These are phyloP conservation scores for Clytia hemisphaerica DNA, from an alignment of 30 jellyfish, hydroid and myxozoan species.

Conservation along the genomic window DNA sequence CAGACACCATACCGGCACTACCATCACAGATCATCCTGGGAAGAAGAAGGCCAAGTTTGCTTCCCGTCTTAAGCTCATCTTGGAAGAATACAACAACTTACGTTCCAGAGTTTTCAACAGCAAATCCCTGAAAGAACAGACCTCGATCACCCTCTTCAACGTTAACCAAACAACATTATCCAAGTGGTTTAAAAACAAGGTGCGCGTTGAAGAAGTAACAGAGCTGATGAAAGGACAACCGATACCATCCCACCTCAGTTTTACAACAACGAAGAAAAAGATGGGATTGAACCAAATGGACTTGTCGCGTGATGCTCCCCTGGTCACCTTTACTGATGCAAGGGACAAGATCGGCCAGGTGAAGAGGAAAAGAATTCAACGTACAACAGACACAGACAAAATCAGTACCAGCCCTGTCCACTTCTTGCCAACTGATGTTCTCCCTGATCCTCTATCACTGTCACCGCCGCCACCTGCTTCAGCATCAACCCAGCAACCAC, in stretches of 20 bases:
- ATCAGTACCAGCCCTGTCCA: too few relatives aligned
- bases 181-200: constrained; percentile 8
- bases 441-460: too few relatives aligned
- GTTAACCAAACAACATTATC: constrained; percentile 5
- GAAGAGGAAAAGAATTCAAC: too few relatives aligned
- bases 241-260: background rate
- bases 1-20: background rate
- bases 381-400: too few relatives aligned
- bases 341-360: too few relatives aligned
- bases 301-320: background rate
- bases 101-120: constrained; percentile 11
- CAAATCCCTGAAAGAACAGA: background rate
- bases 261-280: background rate
- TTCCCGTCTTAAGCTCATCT: constrained; percentile 1
- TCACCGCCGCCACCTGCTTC: too few relatives aligned
- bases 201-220: constrained; percentile 16
- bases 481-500: too few relatives aligned
- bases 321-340: background rate
- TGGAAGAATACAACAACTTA: constrained; percentile 4
- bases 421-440: too few relatives aligned
- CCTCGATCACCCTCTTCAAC: constrained; percentile 7
- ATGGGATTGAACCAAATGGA: background rate
- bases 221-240: background rate
- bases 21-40: background rate
- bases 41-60: background rate